Evolutionary conservation across 64 coral and sea anemone species (phyloP), one percentile per base, ranked within the genome.

Genomic region (Montipora cactus): DNA sequence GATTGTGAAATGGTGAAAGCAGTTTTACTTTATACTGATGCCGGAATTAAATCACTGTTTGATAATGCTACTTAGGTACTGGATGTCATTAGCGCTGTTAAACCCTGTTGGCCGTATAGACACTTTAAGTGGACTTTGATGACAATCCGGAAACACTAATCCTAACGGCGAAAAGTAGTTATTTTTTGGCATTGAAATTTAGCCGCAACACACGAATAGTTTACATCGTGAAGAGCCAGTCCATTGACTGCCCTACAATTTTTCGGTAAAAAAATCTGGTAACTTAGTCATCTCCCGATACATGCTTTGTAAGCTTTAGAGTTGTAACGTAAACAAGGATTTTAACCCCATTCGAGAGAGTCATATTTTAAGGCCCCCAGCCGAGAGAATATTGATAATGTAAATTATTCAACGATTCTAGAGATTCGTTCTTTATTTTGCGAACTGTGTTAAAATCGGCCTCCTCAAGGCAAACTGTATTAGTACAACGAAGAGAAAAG

Each of bases 81-180:
- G 45, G 76, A 47, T 78, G 46, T 50, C 46, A 49, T 45, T 4
- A 78, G 47, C 46, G 13, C 47, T 49, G 28, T 28, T 28, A 28
- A 28, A 28, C 28, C 28, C 28, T 28, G 28, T 28, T 28, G 28
- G 28, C 28, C 28, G 28, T 28, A 28, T 28, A 28, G 28, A 28
- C 28, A 28, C 49, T 78, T 75, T 75, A 73, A 73, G 22, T 5
- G 76, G 16, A 49, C 44, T 49, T 78, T 6, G 49, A 14, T 64
- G 61, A 78, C 16, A 78, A 48, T 48, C 46, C 76, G 76, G 76
- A 78, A 78, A 78, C 76, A 51, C 47, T 49, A 16, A 78, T 78
- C 47, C 76, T 14, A 19, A 18, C 15, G 15, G 76, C 46, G 76
- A 37, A 19, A 78, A 49, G 22, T 78, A 49, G 49, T 50, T 78